Base-by-base conservation (phyloP, 2,888 invertebrate genomes). In the Lepidocyrtoides sp. region DNA sequence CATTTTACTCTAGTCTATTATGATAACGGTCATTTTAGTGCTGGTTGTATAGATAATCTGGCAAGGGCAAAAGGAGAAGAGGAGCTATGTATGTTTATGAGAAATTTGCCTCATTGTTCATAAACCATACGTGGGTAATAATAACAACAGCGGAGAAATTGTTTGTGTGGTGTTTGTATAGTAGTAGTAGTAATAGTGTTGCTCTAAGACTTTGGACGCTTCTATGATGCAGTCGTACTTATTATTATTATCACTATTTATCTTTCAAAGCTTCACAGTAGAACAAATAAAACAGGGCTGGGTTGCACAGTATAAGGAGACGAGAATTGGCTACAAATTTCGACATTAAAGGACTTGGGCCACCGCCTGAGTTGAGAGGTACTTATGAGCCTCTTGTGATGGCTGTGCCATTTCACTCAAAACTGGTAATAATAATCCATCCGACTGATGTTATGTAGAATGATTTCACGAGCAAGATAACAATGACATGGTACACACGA, bases 401-500 rank as follows among this genome's bases (percentile, higher is more conserved):
- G 44, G 48, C 23, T 72, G 69, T 81, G 90, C 90, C 85, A 90
- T 89, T 89, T 89, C 89, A 90, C 84, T 90, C 69, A 89, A 89
- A 89, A 89, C 83, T 90, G 83, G 84, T 89, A 89, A 90, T 90
- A 90, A 86, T 60, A 86, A 90, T 81, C 90, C 90, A 85, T 85
- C 63, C 69, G 54, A 87, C 41, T 81, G 85, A 92, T 89, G 83
- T 91, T 90, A 84, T 90, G 92, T 92, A 83, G 87, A 91, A 88
- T 91, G 91, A 89, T 91, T 82, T 91, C 85, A 90, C 81, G 86
- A 91, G 91, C 92, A 90, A 92, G 92, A 92, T 92, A 88, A 91
- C 84, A 91, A 89, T 93, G 93, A 92, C 93, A 91, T 91, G 89
- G 93, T 89, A 92, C 93, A 93, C 93, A 93, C 93, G 93, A 93